A percentile compares a stretch with the other conserved stretches of the same genome.
Evolutionary conservation across 2,888 invertebrate species (phyloP).

Genomic region (Meteorus cinctellus): DNA sequence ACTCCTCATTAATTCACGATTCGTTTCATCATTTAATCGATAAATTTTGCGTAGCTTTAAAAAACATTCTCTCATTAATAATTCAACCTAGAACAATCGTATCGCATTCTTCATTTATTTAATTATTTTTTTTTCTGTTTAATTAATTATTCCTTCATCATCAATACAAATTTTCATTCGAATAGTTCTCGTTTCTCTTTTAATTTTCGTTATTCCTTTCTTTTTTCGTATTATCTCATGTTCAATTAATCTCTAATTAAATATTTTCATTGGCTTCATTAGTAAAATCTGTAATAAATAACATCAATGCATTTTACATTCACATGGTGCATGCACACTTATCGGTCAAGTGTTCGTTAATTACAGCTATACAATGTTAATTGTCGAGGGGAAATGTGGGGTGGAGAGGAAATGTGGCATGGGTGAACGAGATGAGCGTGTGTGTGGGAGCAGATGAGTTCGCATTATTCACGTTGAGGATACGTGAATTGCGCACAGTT

Average conservation of each 20-base stretch:
- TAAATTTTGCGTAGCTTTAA: constrained; percentile 16
- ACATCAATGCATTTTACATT: constrained; percentile 37
- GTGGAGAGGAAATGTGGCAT: constrained; percentile 15
- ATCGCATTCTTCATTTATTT: constrained; percentile 46
- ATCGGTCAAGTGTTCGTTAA: constrained; percentile 49
- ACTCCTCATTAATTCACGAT: not conserved
- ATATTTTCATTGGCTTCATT: constrained; percentile 11
- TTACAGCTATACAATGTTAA: constrained; percentile 49
- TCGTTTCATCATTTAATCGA: not conserved
- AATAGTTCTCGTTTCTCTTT: constrained; percentile 19
- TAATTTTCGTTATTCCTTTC: constrained; percentile 23
- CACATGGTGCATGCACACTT: constrained; percentile 39
- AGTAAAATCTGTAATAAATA: constrained; percentile 31
- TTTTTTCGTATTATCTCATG: not conserved
- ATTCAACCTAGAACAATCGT: constrained; percentile 38
- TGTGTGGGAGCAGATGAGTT: constrained; percentile 39
- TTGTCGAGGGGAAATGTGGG: constrained; percentile 33
- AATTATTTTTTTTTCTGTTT: constrained; percentile 31
- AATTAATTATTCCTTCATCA: constrained; percentile 40
- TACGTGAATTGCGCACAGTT: constrained; percentile 12
- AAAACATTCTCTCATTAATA: constrained; percentile 37
- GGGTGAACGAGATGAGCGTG: constrained; percentile 6
- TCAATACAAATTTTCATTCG: constrained; percentile 24
- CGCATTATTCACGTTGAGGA: constrained; percentile 39
- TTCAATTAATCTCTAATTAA: constrained; percentile 11